Evolutionary conservation across 2,888 invertebrate genomes (phyloP).

Genomic region (Machimus rusticus): DNA sequence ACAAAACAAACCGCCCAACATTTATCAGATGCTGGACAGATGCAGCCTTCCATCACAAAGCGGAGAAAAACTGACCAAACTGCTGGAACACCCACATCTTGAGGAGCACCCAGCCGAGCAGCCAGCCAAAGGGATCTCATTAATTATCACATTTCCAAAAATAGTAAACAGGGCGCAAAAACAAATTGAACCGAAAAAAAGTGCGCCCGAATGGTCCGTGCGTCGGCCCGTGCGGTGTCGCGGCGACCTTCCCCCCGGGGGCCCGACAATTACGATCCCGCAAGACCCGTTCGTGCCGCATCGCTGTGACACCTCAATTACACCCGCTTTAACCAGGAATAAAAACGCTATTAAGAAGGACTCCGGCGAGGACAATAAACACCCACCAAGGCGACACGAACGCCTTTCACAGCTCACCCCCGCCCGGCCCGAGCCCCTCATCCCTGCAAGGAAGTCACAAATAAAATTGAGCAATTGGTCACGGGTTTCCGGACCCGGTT

Average conservation of each 20-base stretch:
- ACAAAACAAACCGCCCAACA: slow-evolving; percentile 17
- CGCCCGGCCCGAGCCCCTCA: not conserved
- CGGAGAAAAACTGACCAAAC: not conserved
- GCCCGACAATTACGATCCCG: not conserved
- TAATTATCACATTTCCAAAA: slow-evolving; percentile 30
- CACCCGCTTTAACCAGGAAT: not conserved
- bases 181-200: not conserved
- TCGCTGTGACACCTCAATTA: slow-evolving; percentile 31
- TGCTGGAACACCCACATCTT: slow-evolving; percentile 25
- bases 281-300: not conserved
- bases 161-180: not conserved
- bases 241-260: not conserved
- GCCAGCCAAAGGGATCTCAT: not conserved
- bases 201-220: not conserved
- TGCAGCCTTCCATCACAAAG: not conserved
- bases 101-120: not conserved
- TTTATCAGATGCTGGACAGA: slow-evolving; percentile 8
- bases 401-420: not conserved
- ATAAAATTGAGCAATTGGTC: slow-evolving; percentile 29
- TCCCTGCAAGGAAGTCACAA: slow-evolving; percentile 7
- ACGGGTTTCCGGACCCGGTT: slow-evolving; percentile 12
- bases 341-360: slow-evolving; percentile 14
- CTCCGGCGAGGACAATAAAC: not conserved
- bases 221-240: not conserved
- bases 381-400: not conserved